Base-by-base conservation (phyloP, 2,888 invertebrate genomes). In the Drosophila parthenogenetica region DNA sequence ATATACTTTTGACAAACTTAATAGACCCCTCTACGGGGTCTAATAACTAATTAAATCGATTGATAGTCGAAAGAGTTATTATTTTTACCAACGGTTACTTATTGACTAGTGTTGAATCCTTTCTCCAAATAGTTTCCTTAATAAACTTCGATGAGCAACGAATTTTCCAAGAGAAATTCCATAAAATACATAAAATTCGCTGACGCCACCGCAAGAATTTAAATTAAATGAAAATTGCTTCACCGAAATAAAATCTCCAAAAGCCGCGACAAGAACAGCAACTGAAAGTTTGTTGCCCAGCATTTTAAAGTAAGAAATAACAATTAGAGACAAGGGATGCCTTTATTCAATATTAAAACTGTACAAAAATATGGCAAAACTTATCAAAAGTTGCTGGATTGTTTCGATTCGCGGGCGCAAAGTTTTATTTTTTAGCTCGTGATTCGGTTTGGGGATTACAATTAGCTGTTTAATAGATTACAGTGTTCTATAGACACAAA, bases 151-250 rank as follows among this genome's bases (percentile, higher is more conserved):
- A n/a, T 14, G n/a, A 14, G n/a, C 37, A n/a, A n/a, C n/a, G n/a
- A n/a, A n/a, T n/a, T 45, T 64, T 48, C 46, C 60, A 54, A 67
- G 68, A 61, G 68, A 61, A 63, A 74, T 63, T 62, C 61, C 53
- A 17, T 25, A 66, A 46, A 29, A 40, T 39, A 42, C 63, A 63
- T 45, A 19, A 67, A 66, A 39, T 54, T 11, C 39, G 55, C 61
- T 43, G 62, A 17, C 29, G 22, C 19, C 14, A 46, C 82, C 81
- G 32, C 82, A 78, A 59, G 69, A 86, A 84, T 76, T 78, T 69
- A 65, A 76, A 84, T 81, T 84, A 69, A 70, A 81, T 76, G 59
- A 73, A 78, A 67, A 66, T 66, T 61, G 39, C 64, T 43, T 29
- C 8, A 8, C 29, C n/a, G 17, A 35, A 62, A 54, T 8, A 17